Evolutionary conservation across 2,797 vertebrate genomes (phyloP).

Genomic region (Amazona ochrocephala): DNA sequence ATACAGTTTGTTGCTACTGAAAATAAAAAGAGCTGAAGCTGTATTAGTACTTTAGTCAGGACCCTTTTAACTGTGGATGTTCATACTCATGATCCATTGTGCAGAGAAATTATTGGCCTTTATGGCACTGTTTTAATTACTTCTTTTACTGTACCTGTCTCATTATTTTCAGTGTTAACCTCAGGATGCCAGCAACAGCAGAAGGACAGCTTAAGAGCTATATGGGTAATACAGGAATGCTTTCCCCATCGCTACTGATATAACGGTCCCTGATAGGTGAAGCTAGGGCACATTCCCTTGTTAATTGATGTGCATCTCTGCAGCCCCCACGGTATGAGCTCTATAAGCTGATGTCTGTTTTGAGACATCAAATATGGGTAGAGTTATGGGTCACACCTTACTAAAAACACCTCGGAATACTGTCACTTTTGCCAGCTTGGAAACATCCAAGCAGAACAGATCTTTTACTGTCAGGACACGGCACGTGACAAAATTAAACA

Average conservation of each 20-base stretch:
- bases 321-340: not conserved
- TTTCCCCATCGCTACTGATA: not conserved
- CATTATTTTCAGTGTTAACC: not conserved
- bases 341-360: not conserved
- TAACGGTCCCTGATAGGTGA: not conserved
- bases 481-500: not conserved
- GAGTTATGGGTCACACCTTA: not conserved
- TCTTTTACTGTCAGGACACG: not conserved
- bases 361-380: not conserved
- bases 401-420: not conserved
- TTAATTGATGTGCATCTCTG: not conserved
- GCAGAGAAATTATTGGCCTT: conserved; percentile 2
- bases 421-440: not conserved
- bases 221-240: not conserved
- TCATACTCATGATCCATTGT: not conserved
- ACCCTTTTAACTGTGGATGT: not conserved
- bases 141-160: not conserved
- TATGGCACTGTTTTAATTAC: not conserved
- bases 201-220: not conserved
- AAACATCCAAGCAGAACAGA: not conserved
- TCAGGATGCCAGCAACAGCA: not conserved
- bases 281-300: not conserved
- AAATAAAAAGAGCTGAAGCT: conserved; percentile 26
- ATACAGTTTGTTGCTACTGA: not conserved
- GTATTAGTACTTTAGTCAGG: not conserved